Base-by-base conservation (phyloP, 1,140 invertebrate species). In the Euglossa dilemma region DNA sequence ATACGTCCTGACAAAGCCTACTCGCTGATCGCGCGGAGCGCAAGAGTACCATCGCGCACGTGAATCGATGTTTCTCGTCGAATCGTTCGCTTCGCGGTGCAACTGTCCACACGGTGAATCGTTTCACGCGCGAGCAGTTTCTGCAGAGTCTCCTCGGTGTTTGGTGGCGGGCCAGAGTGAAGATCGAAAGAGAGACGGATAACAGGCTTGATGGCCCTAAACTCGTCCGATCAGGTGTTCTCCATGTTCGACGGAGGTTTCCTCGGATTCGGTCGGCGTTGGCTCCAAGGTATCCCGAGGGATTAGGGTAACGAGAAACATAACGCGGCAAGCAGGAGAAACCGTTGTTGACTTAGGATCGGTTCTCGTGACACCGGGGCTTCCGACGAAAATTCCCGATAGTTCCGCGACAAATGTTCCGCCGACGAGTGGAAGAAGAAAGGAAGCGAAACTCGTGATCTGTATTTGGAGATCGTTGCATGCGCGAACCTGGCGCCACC, bases 121-220 rank as follows among this genome's bases (percentile, higher is more conserved):
- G 74, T 83, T 69, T 43, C 76, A 61, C 50, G 52, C 59, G 79
- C 72, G 54, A 80, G 70, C 28, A 36, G 63, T 36, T 75, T 66
- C 52, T 16, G 76, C 66, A 70, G 74, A 57, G 73, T 85, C 82
- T 50, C 57, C 69, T 88, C 69, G 75, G 81, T 84, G 85, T 76
- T 67, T n/a, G 16, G 18, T 45, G 25, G 0, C 14, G 50, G 6
- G 25, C 28, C 16, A 43, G 0, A 28, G 36, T 14, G 16, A 67
- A 56, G 36, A 25, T 18, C 2, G 20, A 20, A 1, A 56, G 14
- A 9, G 8, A 57, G 9, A 20, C 4, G 1, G 25, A 57, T 43
- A n/a, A 43, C 45, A 18, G 0, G 6, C 43, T 57, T 69, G 59
- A 91, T 91, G 91, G 90, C 91, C 67, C 85, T 87, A 16, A 85